Evolutionary conservation across 2,797 vertebrate genomes (phyloP).

Genomic region (Alosa sapidissima): DNA sequence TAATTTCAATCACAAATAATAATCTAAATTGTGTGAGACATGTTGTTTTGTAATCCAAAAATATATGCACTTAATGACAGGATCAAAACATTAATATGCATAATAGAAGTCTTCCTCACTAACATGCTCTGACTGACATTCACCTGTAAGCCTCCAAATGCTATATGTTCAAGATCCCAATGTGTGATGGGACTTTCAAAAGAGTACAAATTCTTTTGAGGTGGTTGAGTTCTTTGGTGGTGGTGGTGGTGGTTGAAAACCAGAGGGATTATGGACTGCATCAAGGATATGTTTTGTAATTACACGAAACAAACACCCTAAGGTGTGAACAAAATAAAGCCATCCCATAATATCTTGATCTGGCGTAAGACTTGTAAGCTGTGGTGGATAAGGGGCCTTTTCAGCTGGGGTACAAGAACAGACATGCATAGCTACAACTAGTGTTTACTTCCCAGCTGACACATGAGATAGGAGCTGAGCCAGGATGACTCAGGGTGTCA

Average conservation of each 20-base stretch:
- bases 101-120: background rate
- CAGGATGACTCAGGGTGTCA: background rate
- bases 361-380: background rate
- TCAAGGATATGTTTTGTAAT: conserved; percentile 2
- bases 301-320: background rate
- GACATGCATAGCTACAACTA: background rate
- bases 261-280: background rate
- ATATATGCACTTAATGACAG: background rate
- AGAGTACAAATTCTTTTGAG: background rate
- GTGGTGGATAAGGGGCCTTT: background rate
- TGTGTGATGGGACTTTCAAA: background rate
- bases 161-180: background rate
- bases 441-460: conserved; percentile 14
- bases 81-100: background rate
- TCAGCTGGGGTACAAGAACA: background rate
- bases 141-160: background rate
- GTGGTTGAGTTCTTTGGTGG: background rate
- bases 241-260: background rate
- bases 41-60: background rate
- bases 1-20: background rate
- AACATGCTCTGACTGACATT: background rate
- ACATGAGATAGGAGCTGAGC: background rate
- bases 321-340: background rate
- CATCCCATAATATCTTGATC: background rate
- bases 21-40: background rate